Base-by-base conservation (phyloP, 2,113 vertebrate species). In the Gasterosteus aculeatus region DNA sequence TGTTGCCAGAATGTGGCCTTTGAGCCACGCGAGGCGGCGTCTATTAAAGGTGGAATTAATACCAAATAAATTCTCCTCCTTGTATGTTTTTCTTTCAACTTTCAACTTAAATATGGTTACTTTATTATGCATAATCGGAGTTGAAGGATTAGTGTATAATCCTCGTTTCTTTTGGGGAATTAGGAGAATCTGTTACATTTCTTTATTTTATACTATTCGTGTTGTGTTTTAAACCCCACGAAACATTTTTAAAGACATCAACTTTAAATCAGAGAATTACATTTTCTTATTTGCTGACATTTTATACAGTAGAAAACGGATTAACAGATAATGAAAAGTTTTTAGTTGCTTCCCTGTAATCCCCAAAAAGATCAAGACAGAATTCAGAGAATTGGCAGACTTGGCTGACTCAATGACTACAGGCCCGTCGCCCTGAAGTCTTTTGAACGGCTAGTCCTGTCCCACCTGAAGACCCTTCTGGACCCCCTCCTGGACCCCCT, bases 31-130 rank as follows among this genome's bases (percentile, higher is more conserved):
- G 81, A 66, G 84, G 84, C 81, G 93, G 92, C 91, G 81, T 92
- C 90, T 90, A 97, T 94, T 97, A 97, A 97, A 96, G 91, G 75
- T 92, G 79, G 94, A 94, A 90, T 94, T 93, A 69, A 77, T 56
- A 29, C 51, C 41, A 69, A 42, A 19, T 65, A 2, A 6, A 79
- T 7, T 33, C 35, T 75, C 57, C 35, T 75, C 57, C 2, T 2
- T 44, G 12, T 19, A 5, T 61, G 5, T 16, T 64, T 59, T 47
- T 15, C 39, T 2, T 42, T 56, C 35, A 38, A 4, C 0, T 42
- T 19, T 49, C 54, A 10, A 29, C 16, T n/a, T 38, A 39, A 38
- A 22, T 10, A 2, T 16, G 33, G 38, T 53, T 67, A 16, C 51
- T 38, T 56, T 7, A 11, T 19, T 41, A 29, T 29, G 16, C 26